phyloP scores from a whole-genome alignment of 2,888 invertebrate species.

The Xylophagus ater region DNA sequence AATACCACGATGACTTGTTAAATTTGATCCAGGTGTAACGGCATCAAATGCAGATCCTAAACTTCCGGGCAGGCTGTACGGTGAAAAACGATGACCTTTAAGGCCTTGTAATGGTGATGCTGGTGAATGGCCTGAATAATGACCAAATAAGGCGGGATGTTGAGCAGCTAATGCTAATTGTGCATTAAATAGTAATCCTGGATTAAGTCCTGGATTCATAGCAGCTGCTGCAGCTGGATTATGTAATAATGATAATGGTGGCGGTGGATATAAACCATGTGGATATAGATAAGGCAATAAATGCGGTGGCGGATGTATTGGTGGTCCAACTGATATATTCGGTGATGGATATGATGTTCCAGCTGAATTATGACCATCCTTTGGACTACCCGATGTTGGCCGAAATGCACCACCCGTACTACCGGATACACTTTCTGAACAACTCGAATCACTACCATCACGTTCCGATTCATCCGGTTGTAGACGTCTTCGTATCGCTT shows the following conservation, averaged over 20 bases:
- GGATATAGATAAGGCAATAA: constrained; percentile 88
- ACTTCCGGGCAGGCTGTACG: constrained; percentile 73
- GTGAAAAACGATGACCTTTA: constrained; percentile 73
- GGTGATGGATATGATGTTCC: constrained; percentile 72
- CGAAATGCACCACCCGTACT: constrained; percentile 40
- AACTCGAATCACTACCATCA: constrained; percentile 61
- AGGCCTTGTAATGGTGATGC: constrained; percentile 58
- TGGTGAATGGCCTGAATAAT: constrained; percentile 58
- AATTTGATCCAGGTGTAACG: constrained; percentile 62
- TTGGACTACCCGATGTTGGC: constrained; percentile 43
- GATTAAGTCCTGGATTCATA: constrained; percentile 54
- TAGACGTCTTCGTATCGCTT: constrained; percentile 41
- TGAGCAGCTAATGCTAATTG: constrained; percentile 80
- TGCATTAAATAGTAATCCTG: constrained; percentile 77
- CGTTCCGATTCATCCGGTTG: constrained; percentile 51
- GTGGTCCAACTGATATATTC: constrained; percentile 88
- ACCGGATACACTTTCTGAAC: constrained; percentile 51
- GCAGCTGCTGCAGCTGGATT: constrained; percentile 48
- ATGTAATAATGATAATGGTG: constrained; percentile 52
- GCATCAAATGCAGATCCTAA: constrained; percentile 81
- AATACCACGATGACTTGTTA: constrained; percentile 14
- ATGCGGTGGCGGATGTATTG: constrained; percentile 80
- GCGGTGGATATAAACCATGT: constrained; percentile 74
- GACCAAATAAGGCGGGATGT: constrained; percentile 65
- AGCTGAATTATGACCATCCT: constrained; percentile 39